A percentile compares a stretch with the other conserved stretches of the same genome.
Conservation (phyloP, 2,888 invertebrate genomes). For the Parelbella ahira region DNA sequence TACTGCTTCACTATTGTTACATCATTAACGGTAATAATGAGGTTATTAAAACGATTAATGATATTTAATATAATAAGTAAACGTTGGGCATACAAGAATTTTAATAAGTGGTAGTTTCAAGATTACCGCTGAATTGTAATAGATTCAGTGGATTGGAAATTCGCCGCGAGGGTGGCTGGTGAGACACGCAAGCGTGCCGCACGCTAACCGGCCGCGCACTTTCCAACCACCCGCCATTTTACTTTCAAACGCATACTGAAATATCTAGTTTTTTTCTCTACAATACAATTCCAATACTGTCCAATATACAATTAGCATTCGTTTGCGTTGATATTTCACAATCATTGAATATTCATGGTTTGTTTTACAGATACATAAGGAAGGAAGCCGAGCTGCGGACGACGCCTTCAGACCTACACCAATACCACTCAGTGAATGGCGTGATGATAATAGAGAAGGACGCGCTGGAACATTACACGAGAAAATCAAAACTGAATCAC, state of each 20-base stretch:
- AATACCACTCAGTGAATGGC: constrained; percentile 64
- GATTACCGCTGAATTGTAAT: constrained; percentile 19
- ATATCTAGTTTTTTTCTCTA: constrained; percentile 46
- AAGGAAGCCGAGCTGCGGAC: constrained; percentile 45
- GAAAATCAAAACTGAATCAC: constrained; percentile 41
- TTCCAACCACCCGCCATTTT: constrained; percentile 66
- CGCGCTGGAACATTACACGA: constrained; percentile 50
- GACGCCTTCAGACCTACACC: constrained; percentile 67
- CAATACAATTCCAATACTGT: constrained; percentile 30
- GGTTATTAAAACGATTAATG: too few species aligned
- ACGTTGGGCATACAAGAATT: constrained; percentile 12
- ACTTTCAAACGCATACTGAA: constrained; percentile 75
- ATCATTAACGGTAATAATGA: too few species aligned
- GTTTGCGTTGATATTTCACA: constrained; percentile 22
- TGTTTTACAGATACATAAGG: constrained; percentile 55
- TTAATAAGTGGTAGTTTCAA: constrained; percentile 8
- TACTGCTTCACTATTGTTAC: too few species aligned
- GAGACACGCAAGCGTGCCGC: constrained; percentile 57
- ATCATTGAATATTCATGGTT: constrained; percentile 29
- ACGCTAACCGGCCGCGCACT: constrained; percentile 53
- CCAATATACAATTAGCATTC: constrained; percentile 30
- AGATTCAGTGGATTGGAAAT: constrained; percentile 65
- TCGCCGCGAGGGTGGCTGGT: constrained; percentile 42
- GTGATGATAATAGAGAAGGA: constrained; percentile 39
- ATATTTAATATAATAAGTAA: too few species aligned